Base-by-base conservation (phyloP, 2,888 invertebrate species). In the Diaperis boleti region DNA sequence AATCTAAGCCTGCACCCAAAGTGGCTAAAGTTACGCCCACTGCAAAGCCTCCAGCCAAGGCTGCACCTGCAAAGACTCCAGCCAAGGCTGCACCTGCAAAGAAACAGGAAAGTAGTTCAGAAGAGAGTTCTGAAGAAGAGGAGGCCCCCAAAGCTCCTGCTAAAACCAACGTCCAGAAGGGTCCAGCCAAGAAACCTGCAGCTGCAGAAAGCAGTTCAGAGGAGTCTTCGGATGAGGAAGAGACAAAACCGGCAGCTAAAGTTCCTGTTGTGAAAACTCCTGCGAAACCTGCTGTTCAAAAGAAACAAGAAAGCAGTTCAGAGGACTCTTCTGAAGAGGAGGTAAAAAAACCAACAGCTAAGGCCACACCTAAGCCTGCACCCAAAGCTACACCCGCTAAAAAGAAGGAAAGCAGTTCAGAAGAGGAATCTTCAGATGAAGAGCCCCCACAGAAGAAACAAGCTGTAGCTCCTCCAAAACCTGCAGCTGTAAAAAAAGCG, bases 81-180 rank as follows among this genome's bases (percentile, higher is more conserved):
- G 8, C 26, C n/a, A 26, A 26, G n/a, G 6, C 59, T 44, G 47
- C 68, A 11, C 62, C 35, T n/a, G n/a, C n/a, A 49, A 67, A 74
- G 66, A 69, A 22, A 22, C 11, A 78, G 60, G 80, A 81, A 33
- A 81, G 82, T 42, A 76, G 76, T 35, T 82, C 82, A 29, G 82
- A 82, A 10, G 82, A 82, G n/a, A 80, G 79, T 49, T 79, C 79
- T 73, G 82, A 81, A 52, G 82, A 83, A 55, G 80, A 80, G 2
- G 78, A 79, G 42, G 74, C 31, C 8, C 18, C 45, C 44, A 26
- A 54, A 10, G 11, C n/a, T 11, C 33, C 4, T 11, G n/a, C 47
- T 33, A 33, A 49, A 29, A 13, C 13, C 14, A n/a, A n/a, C n/a
- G n/a, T n/a, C n/a, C n/a, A n/a, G n/a, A 54, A 75, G 56, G 39